Base-by-base conservation (phyloP, 2,888 invertebrate genomes). In the Agonopterix arenella region DNA sequence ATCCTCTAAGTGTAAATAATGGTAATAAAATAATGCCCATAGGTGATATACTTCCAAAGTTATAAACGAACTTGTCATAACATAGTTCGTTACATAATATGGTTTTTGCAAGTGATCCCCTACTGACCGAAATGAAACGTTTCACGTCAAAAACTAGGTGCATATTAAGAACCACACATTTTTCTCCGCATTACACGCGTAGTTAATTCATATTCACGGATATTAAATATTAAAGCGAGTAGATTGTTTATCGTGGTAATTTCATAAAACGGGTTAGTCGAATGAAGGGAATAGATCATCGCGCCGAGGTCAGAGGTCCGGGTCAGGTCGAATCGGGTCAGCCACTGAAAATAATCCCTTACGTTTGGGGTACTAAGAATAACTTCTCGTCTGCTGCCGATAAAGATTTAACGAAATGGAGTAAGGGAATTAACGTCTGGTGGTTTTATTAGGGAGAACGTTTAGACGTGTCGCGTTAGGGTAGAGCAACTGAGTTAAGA, bases 211-310 rank as follows among this genome's bases (percentile, higher is more conserved):
- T 13, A 13, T 13, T 1, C 28, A 28, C 28, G 28, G 28, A 28
- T 18, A 46, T 73, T 68, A 74, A 28, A 74, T 73, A 74, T 74
- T 71, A 66, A 55, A 71, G 71, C 69, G 71, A 68, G 69, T 67
- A 64, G 69, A 72, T 70, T 71, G 74, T 77, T 77, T 76, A 75
- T 76, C 70, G 71, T 67, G 67, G 69, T 73, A 74, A 75, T 76
- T 68, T 70, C 70, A 66, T 76, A 75, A 79, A 81, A 82, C 84
- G 79, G 80, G 84, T 83, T 83, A 75, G 71, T 68, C 66, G 73
- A 76, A 75, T 73, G 76, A 80, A 78, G 75, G 81, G 80, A 72
- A 67, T 70, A 74, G 74, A 78, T 76, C 74, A 79, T 76, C 70
- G 76, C 64, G 65, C 59, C 72, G 76, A 74, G 85, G 84, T 82